Base-by-base conservation (phyloP, 2,797 vertebrate genomes). In the Dallia pectoralis region DNA sequence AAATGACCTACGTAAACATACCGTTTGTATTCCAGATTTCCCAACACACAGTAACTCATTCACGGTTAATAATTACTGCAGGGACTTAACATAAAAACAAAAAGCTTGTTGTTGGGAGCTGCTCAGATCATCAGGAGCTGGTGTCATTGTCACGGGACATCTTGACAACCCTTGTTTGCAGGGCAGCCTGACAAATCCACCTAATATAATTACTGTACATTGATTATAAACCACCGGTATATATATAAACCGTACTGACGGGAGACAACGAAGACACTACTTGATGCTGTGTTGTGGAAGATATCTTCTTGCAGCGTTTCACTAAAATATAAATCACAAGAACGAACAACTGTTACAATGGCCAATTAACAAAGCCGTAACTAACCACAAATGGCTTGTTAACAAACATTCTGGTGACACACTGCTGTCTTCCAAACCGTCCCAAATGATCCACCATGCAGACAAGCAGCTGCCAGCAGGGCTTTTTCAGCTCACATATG, bases 301-400 rank as follows among this genome's bases (percentile, higher is more conserved):
- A 79, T 84, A 85, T 73, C 78, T 83, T 68, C 86, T 81, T 81
- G 76, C 81, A 77, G 67, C 66, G 74, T 74, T 76, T 86, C 86
- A 89, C 87, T 85, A 87, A 85, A 87, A 90, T 9, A 44, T 44
- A 12, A 6, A 44, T 44, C 11, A 44, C 40, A 75, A 86, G 87
- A 86, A 77, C 74, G 76, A 84, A 86, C 83, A 88, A 84, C 71
- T 67, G 82, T 74, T 59, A 90, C 89, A 89, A 90, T 74, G 79
- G 77, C 79, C 77, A 92, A 92, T 90, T 92, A 92, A 86, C 89
- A 88, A 79, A 86, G 83, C 85, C 74, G 78, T 33, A 81, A 82
- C 82, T 89, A 84, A 79, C 82, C 82, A 84, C 92, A 93, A 92
- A 93, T 89, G 85, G 85, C 85, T 91, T 82, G 87, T 87, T 85